Percentiles rank a stretch among this genome's conserved stretches.
Evolutionary conservation across 2,888 invertebrate species (phyloP).

Genomic region (Morpho helenor): DNA sequence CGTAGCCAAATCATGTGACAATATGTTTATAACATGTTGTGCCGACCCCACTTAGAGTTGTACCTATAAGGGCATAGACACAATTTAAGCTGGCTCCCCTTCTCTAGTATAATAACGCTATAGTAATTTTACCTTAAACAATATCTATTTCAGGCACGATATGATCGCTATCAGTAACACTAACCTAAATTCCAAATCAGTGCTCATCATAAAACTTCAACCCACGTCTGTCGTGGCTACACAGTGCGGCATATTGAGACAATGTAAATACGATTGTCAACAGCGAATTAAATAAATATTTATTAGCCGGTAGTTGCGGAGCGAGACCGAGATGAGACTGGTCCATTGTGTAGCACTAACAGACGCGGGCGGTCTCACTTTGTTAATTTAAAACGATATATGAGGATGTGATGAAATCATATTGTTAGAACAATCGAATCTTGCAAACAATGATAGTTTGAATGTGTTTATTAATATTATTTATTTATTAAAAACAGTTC

Average conservation of each 20-base stretch:
- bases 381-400: conserved; percentile 41
- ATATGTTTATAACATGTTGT: too few relatives aligned
- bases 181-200: conserved; percentile 65
- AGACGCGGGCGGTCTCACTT: conserved; percentile 47
- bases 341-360: conserved; percentile 49
- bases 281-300: conserved; percentile 74
- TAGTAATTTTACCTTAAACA: conserved; percentile 1
- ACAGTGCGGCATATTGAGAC: conserved; percentile 54
- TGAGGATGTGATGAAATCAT: conserved; percentile 47
- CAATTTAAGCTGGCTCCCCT: too few relatives aligned
- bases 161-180: conserved; percentile 31
- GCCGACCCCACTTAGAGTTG: too few relatives aligned
- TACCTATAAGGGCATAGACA: too few relatives aligned
- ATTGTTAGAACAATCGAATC: conserved; percentile 22
- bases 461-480: not conserved
- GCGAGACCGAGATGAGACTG: conserved; percentile 61
- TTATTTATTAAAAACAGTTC: too few relatives aligned
- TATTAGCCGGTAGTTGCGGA: conserved; percentile 53
- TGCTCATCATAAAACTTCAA: conserved; percentile 56
- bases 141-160: conserved; percentile 20
- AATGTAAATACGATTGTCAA: conserved; percentile 77
- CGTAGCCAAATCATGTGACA: too few relatives aligned
- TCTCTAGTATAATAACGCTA: too few relatives aligned
- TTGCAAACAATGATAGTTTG: conserved; percentile 19
- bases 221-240: conserved; percentile 61